Base-by-base conservation (phyloP, 2,113 vertebrate genomes). In the Stercorarius parasiticus region DNA sequence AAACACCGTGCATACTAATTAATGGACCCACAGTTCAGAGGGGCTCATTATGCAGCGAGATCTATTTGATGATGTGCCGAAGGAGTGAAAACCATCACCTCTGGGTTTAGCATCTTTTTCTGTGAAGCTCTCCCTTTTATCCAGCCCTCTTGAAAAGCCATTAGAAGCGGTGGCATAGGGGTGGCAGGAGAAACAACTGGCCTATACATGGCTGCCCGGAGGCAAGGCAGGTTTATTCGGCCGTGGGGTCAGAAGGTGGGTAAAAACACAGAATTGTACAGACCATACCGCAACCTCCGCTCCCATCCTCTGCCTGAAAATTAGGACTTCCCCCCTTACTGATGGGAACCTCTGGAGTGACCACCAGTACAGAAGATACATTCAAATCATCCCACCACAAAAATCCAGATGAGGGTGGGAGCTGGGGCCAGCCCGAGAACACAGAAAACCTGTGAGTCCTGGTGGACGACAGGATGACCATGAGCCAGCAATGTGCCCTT, bases 1-100 rank as follows among this genome's bases (percentile, higher is more conserved):
- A 96, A 98, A 96, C 90, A 94, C 19, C 1, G 3, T 1, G 66
- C 92, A 96, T 96, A 74, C 83, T 83, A 95, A 97, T 93, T 88
- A 94, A 93, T 12, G 38, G 91, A 16, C n/a, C 25, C 2, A 9
- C 47, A 59, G 82, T 70, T 84, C 50, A 53, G 91, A 88, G 76
- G 76, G 72, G 58, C 76, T 96, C 90, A 93, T 97, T 96, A 95
- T 96, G 91, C 90, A 95, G 81, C 1, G 17, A 66, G 62, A 95
- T 65, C 83, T 58, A 50, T 89, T 96, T 88, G 92, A 90, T 94
- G 96, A 92, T 76, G 82, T 40, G 52, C 40, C 1, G 7, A 47
- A 96, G 92, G 65, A 95, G 88, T 38, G 90, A 93, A 96, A 97
- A 71, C 11, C 67, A 47, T 64, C 96, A 96, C 94, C 85, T 87